A percentile compares a stretch with the other conserved stretches of the same genome.
Evolutionary conservation across 2,888 invertebrate genomes (phyloP).

Genomic region (Bellardia bayeri): DNA sequence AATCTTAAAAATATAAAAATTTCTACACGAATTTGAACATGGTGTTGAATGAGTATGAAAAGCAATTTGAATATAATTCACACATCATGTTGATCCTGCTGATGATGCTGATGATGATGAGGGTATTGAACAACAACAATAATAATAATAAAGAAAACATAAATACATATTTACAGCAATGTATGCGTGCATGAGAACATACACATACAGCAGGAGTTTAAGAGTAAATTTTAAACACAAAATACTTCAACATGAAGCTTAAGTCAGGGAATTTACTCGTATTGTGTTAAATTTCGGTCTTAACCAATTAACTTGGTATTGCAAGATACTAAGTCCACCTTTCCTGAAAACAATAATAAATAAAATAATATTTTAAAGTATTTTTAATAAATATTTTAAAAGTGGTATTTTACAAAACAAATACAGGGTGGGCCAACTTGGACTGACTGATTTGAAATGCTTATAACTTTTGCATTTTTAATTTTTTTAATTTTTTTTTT

Average conservation of each 20-base stretch:
- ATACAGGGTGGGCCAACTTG: no score
- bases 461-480: no score
- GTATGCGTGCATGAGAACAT: conserved; percentile 4
- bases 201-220: background rate
- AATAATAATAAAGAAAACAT: conserved; percentile 45
- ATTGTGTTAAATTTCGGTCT: background rate
- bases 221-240: background rate
- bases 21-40: conserved; percentile 55
- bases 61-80: conserved; percentile 51
- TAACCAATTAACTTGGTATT: background rate
- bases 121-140: conserved; percentile 21
- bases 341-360: no score
- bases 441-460: no score
- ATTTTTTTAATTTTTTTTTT: no score
- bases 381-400: no score
- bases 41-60: conserved; percentile 36
- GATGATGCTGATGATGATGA: conserved; percentile 18
- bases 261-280: background rate
- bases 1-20: conserved; percentile 59
- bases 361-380: no score
- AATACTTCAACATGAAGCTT: background rate
- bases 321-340: no score
- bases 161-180: background rate
- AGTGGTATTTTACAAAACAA: no score
- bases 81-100: conserved; percentile 41